phyloP scores from a whole-genome alignment of 2,888 invertebrate species.

The Ametastegia equiseti region DNA sequence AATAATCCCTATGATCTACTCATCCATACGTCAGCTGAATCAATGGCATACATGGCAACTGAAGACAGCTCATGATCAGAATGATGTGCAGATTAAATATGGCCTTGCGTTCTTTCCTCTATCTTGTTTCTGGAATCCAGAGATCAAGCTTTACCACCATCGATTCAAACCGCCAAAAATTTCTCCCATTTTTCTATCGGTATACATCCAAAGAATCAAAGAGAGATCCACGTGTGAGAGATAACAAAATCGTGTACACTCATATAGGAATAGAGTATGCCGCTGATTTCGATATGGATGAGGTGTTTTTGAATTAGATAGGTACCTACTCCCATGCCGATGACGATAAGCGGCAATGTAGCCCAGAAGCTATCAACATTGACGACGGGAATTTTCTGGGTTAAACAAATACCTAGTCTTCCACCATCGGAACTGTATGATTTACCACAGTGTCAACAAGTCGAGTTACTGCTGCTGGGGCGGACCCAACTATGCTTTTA shows the following conservation, averaged over 20 bases:
- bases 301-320: background rate
- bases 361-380: background rate
- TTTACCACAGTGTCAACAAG: slow-evolving; percentile 44
- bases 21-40: background rate
- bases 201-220: no score
- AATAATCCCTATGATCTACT: slow-evolving; percentile 22
- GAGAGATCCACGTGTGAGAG: background rate
- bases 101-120: no score
- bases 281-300: background rate
- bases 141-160: no score
- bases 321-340: background rate
- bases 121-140: no score
- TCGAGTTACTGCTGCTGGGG: background rate
- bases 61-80: background rate
- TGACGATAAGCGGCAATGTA: background rate
- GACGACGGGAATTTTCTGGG: slow-evolving; percentile 24
- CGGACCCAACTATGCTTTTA: background rate
- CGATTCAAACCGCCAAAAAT: no score
- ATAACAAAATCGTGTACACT: slow-evolving; percentile 15
- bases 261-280: background rate
- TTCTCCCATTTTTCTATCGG: no score
- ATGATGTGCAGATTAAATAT: background rate
- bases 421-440: slow-evolving; percentile 18
- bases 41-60: background rate
- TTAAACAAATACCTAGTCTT: slow-evolving; percentile 34